A percentile compares a stretch with the other conserved stretches of the same genome.
phyloP scores from a whole-genome alignment of 2,797 vertebrate genomes.

The Atherinosoma microstoma region DNA sequence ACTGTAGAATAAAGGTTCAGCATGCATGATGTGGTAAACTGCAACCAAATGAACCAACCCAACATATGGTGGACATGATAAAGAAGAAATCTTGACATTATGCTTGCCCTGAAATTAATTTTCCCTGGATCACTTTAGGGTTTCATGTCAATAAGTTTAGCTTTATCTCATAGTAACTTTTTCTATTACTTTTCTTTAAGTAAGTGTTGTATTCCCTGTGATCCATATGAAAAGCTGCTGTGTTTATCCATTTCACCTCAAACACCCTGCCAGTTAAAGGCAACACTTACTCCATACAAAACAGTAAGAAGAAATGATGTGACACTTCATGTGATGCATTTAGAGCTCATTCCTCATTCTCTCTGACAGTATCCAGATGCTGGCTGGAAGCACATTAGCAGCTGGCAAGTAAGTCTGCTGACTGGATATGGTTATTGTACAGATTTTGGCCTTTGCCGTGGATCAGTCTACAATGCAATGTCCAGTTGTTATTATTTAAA shows the following conservation, averaged over 20 bases:
- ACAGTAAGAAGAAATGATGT: constrained; percentile 9
- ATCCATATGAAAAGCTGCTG: not conserved
- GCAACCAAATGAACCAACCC: not conserved
- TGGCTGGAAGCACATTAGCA: not conserved
- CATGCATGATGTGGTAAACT: not conserved
- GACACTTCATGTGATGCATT: not conserved
- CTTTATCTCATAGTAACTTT: not conserved
- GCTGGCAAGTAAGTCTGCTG: constrained; percentile 5
- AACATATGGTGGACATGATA: not conserved
- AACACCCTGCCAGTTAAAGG: not conserved
- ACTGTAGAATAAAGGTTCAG: not conserved
- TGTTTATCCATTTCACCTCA: not conserved
- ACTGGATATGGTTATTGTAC: not conserved
- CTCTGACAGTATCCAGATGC: not conserved
- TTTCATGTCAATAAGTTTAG: not conserved
- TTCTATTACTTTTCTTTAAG: no score
- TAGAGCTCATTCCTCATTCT: not conserved
- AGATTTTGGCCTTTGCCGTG: constrained; percentile 4
- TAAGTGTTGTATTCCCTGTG: not conserved
- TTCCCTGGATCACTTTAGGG: not conserved
- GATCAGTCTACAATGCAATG: not conserved
- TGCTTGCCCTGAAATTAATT: not conserved
- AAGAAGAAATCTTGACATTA: not conserved
- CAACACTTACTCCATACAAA: not conserved
- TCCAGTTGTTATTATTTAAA: constrained; percentile 12